phyloP scores from a whole-genome alignment of 1,140 invertebrate species.

The Ditylenchus dipsaci region DNA sequence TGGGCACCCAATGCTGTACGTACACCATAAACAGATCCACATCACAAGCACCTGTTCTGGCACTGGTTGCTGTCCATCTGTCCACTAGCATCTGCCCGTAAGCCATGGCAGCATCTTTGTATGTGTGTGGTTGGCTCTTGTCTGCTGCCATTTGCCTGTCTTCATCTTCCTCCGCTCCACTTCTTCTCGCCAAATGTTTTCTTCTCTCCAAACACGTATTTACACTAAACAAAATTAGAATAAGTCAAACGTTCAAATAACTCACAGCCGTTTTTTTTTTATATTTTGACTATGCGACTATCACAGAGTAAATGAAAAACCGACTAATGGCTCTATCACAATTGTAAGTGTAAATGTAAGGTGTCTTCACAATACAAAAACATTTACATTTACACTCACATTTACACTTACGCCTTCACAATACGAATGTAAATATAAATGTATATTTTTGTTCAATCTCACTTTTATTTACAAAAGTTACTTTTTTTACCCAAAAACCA shows the following conservation, averaged over 20 bases:
- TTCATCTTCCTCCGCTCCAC: not conserved
- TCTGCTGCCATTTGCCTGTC: not conserved
- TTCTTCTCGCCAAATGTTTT: not conserved
- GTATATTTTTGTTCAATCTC: no score
- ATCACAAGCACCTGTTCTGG: not conserved
- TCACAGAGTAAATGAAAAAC: not conserved
- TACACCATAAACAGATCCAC: constrained; percentile 9
- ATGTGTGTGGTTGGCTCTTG: not conserved
- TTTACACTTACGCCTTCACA: no score
- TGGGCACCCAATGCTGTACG: constrained; percentile 9
- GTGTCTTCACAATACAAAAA: no score
- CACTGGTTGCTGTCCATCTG: not conserved
- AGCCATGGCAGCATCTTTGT: not conserved
- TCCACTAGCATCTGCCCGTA: constrained; percentile 1
- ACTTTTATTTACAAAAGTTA: no score
- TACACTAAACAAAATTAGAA: constrained; percentile 13
- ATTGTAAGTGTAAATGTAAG: no score
- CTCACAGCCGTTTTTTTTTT: not conserved
- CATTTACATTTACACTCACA: no score
- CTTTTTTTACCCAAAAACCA: no score
- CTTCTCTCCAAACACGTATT: constrained; percentile 7
- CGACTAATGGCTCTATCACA: no score
- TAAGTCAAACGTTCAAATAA: not conserved
- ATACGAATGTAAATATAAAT: no score
- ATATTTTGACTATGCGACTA: not conserved